A percentile compares a stretch with the other conserved stretches of the same genome.
Conservation (phyloP, 2,888 invertebrate species). For the Apamea epomidion region DNA sequence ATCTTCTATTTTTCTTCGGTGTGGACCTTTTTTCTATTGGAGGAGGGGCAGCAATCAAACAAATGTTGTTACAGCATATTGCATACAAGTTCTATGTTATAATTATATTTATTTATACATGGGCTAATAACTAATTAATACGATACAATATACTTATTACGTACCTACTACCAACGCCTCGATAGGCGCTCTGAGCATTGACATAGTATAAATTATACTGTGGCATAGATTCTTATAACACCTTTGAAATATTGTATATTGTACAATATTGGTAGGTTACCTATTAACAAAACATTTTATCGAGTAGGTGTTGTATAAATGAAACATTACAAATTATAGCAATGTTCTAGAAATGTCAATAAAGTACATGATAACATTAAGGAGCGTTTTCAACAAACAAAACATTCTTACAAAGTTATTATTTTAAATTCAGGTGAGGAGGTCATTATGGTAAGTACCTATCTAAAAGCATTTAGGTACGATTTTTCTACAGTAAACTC, state of each 20-base stretch:
- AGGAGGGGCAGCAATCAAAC: slow-evolving; percentile 6
- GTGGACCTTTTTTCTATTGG: background rate
- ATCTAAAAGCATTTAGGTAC: background rate
- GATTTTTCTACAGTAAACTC: no score
- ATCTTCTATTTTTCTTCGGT: background rate
- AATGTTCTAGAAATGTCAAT: background rate
- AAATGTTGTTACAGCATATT: background rate
- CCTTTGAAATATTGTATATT: background rate
- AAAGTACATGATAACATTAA: background rate
- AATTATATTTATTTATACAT: background rate
- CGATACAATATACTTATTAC: background rate
- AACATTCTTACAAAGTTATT: background rate
- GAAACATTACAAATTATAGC: background rate
- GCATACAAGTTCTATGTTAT: background rate
- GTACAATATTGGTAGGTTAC: background rate
- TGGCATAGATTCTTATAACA: background rate
- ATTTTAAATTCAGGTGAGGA: background rate
- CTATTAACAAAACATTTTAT: background rate
- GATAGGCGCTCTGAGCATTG: background rate
- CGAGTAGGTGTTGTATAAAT: background rate
- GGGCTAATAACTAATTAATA: background rate
- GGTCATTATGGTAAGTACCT: background rate
- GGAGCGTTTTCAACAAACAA: background rate
- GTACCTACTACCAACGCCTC: background rate
- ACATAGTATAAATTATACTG: no score